Evolutionary conservation across 2,113 vertebrate species (phyloP).

Genomic region (Apus apus): DNA sequence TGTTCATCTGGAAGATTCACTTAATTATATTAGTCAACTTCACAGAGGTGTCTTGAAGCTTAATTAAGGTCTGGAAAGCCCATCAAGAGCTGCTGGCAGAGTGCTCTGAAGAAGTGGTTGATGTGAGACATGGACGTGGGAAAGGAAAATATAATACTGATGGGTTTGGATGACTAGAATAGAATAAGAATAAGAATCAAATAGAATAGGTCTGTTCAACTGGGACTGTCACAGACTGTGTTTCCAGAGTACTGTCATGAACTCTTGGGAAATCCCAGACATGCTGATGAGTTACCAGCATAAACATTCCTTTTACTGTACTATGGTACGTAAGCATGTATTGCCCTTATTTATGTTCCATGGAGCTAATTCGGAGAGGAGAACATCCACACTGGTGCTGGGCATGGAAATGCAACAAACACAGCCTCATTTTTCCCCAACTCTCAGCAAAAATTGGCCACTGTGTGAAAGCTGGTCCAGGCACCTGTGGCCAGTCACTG

Average conservation of each 20-base stretch:
- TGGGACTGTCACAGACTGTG: no score
- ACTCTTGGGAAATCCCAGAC: neutral
- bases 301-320: neutral
- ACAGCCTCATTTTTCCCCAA: neutral
- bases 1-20: conserved; percentile 31
- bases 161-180: no score
- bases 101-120: neutral
- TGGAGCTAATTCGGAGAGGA: neutral
- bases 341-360: neutral
- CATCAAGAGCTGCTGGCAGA: neutral
- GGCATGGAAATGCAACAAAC: fast-evolving
- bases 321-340: fast-evolving
- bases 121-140: neutral
- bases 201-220: no score
- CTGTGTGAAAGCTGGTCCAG: neutral
- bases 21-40: conserved; percentile 57
- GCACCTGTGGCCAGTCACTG: conserved; percentile 63
- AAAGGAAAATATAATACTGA: neutral
- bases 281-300: neutral
- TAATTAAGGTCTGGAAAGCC: conserved; percentile 48
- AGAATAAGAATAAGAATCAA: no score
- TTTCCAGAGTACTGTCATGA: neutral
- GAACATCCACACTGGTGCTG: fast-evolving
- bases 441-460: neutral
- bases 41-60: conserved; percentile 37